Evolutionary conservation across 2,888 invertebrate genomes (phyloP), one percentile per base, ranked within the genome.

Genomic region (Lagria hirta): DNA sequence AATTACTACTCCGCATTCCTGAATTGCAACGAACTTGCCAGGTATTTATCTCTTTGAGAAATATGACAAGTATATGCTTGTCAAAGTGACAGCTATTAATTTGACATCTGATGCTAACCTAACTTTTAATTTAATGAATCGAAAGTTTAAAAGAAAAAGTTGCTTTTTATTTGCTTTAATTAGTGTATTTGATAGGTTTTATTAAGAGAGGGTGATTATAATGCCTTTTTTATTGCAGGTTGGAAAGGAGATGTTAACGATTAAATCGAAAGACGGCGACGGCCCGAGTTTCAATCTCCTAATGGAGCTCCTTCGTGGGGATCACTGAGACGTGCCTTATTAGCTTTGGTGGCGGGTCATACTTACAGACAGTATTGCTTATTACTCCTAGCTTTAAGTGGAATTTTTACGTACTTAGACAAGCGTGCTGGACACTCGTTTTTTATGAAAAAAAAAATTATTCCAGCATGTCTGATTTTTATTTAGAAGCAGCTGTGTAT

Each of bases 21-120:
- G 96, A 97, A 73, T 77, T 97, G 61, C 93, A 96, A 72, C 80
- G 95, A 66, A 92, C 95, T 58, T 95, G 95, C 73, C 92, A 93
- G 79, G 88, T 90, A 10, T 32, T 32, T 18, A 20, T 30, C 16
- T 15, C 5, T 11, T 11, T 10, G 3, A 15, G 16, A 10, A 2
- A 10, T 20, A 20, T 32, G 16, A 17, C 16, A 62, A n/a, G n/a
- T n/a, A n/a, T n/a, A n/a, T n/a, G n/a, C n/a, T n/a, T n/a, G n/a
- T n/a, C n/a, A n/a, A n/a, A n/a, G n/a, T n/a, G n/a, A n/a, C n/a
- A n/a, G n/a, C n/a, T n/a, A n/a, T n/a, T n/a, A n/a, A n/a, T n/a
- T n/a, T n/a, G n/a, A n/a, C n/a, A n/a, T n/a, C n/a, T n/a, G n/a
- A n/a, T n/a, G n/a, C n/a, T n/a, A n/a, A n/a, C n/a, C n/a, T n/a